Percentiles rank a stretch among this genome's conserved stretches.
Conservation (phyloP, 2,797 vertebrate genomes). For the Enteromius viviparus region DNA sequence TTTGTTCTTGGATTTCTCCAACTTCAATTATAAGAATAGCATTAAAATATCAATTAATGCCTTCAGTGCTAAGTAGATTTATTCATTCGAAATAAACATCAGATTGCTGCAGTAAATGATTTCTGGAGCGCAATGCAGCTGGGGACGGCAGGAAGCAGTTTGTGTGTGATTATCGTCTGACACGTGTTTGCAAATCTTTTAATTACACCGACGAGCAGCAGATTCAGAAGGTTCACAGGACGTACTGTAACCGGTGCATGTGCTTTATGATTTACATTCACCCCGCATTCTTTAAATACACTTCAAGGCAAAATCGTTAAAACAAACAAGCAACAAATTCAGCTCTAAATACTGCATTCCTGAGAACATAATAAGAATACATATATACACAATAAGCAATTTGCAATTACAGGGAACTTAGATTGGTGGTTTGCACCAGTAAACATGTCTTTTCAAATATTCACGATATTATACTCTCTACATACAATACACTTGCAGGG, state of each 20-base stretch:
- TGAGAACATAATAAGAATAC: neutral
- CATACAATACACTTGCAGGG: neutral
- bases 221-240: conserved; percentile 28
- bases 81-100: conserved; percentile 82
- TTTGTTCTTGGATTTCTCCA: conserved; percentile 81
- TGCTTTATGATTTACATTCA: neutral
- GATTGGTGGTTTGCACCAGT: neutral
- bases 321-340: neutral
- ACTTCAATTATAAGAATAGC: conserved; percentile 83
- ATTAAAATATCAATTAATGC: conserved; percentile 85
- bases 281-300: neutral
- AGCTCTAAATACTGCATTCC: neutral
- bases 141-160: conserved; percentile 77
- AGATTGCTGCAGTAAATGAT: conserved; percentile 81
- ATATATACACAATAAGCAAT: neutral
- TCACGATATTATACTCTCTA: neutral
- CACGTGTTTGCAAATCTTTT: conserved; percentile 84
- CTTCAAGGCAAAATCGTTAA: neutral
- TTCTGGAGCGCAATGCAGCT: conserved; percentile 80
- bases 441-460: neutral
- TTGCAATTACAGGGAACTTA: neutral
- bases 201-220: conserved; percentile 74
- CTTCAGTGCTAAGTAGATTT: conserved; percentile 81
- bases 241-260: neutral
- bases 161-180: conserved; percentile 78